Conservation (phyloP, 2,113 vertebrate genomes). For the Mirounga angustirostris region DNA sequence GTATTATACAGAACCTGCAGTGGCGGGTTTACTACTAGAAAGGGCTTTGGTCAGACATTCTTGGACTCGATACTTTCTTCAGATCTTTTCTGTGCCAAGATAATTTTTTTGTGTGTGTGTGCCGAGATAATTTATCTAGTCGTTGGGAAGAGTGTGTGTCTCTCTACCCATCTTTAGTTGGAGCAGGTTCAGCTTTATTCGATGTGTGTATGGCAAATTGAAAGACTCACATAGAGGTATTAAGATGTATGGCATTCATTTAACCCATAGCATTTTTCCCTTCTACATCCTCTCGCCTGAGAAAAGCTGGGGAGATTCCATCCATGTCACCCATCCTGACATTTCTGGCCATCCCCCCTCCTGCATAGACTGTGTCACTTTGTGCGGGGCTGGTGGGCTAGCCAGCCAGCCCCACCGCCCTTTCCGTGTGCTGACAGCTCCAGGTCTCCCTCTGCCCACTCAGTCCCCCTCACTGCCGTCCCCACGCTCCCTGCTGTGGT, state of each 20-base stretch:
- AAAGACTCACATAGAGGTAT: background rate
- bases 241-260: background rate
- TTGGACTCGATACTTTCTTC: background rate
- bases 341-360: background rate
- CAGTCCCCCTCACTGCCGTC: rapidly evolving
- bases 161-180: background rate
- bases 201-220: background rate
- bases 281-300: background rate
- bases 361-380: background rate
- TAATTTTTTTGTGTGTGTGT: background rate
- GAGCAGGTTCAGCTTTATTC: background rate
- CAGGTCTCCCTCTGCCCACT: background rate
- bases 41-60: slow-evolving; percentile 20
- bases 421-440: background rate
- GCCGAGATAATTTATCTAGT: slow-evolving; percentile 27
- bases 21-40: slow-evolving; percentile 20
- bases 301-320: background rate
- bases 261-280: slow-evolving; percentile 22
- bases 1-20: background rate
- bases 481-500: background rate
- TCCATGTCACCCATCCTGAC: background rate
- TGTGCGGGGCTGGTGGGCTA: rapidly evolving
- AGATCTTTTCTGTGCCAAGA: slow-evolving; percentile 43
- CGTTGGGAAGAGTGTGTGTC: background rate
- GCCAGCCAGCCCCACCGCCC: background rate